Evolutionary conservation across 2,888 invertebrate species (phyloP).

Genomic region (Rosalia funebris): DNA sequence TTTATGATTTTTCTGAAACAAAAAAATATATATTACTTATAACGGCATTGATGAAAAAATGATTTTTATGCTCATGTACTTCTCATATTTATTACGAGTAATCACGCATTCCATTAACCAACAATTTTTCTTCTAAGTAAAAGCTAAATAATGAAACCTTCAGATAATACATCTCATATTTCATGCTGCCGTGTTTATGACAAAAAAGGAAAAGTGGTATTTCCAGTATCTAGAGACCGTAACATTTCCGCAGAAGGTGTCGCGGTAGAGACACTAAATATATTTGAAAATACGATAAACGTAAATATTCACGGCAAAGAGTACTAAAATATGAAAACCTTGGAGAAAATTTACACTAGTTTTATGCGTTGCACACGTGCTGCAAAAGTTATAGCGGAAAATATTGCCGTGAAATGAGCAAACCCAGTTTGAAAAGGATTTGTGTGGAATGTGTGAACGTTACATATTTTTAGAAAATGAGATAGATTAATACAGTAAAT

Average conservation of each 20-base stretch:
- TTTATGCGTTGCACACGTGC: conserved; percentile 55
- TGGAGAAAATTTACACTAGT: conserved; percentile 52
- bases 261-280: conserved; percentile 33
- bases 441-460: too few relatives aligned
- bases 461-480: too few relatives aligned
- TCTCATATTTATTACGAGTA: too few relatives aligned
- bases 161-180: too few relatives aligned
- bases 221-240: conserved; percentile 23
- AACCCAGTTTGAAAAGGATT: conserved; percentile 11
- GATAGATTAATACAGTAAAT: too few relatives aligned
- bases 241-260: conserved; percentile 20
- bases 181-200: conserved; percentile 7
- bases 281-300: conserved; percentile 43
- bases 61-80: too few relatives aligned
- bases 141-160: too few relatives aligned
- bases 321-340: conserved; percentile 58
- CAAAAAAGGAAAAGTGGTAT: conserved; percentile 16
- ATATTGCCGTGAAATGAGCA: conserved; percentile 42
- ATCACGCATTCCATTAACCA: too few relatives aligned
- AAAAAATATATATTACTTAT: conserved; percentile 1
- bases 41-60: too few relatives aligned
- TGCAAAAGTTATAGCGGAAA: conserved; percentile 43
- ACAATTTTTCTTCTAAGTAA: too few relatives aligned
- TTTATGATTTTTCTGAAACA: conserved; percentile 9
- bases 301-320: conserved; percentile 52